Conservation (phyloP, 1,140 invertebrate species). For the Medauroidea extradentata region DNA sequence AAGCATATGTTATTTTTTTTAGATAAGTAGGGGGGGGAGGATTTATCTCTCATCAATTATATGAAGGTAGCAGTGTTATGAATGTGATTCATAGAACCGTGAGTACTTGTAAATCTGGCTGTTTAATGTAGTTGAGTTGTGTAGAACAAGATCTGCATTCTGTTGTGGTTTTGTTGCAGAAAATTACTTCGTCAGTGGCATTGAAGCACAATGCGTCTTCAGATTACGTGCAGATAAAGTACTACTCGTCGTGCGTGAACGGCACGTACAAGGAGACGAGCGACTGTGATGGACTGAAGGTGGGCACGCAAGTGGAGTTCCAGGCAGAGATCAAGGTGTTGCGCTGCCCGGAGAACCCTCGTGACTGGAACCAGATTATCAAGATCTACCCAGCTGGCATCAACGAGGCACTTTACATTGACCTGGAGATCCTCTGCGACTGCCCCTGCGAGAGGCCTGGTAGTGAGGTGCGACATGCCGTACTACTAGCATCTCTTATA, state of each 20-base stretch:
- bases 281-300: constrained; percentile 80
- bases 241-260: background rate
- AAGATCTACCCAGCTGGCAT: constrained; percentile 91
- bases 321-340: constrained; percentile 65
- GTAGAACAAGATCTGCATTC: too few relatives aligned
- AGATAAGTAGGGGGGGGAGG: too few relatives aligned
- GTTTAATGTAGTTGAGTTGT: too few relatives aligned
- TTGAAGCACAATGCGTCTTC: constrained; percentile 88
- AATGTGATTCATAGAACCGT: too few relatives aligned
- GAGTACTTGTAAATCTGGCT: too few relatives aligned
- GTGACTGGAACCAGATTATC: constrained; percentile 76
- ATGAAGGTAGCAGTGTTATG: too few relatives aligned
- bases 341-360: constrained; percentile 65
- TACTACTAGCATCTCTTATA: too few relatives aligned
- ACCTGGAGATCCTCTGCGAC: constrained; percentile 85
- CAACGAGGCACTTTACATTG: constrained; percentile 77
- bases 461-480: constrained; percentile 40
- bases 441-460: constrained; percentile 77
- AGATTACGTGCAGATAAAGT: constrained; percentile 35
- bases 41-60: too few relatives aligned
- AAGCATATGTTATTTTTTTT: too few relatives aligned
- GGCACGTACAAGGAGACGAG: constrained; percentile 61
- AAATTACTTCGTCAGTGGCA: constrained; percentile 89
- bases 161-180: constrained; percentile 57
- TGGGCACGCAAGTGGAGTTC: constrained; percentile 65